phyloP scores from a whole-genome alignment of 2,113 vertebrate species.

The Antennarius striatus region DNA sequence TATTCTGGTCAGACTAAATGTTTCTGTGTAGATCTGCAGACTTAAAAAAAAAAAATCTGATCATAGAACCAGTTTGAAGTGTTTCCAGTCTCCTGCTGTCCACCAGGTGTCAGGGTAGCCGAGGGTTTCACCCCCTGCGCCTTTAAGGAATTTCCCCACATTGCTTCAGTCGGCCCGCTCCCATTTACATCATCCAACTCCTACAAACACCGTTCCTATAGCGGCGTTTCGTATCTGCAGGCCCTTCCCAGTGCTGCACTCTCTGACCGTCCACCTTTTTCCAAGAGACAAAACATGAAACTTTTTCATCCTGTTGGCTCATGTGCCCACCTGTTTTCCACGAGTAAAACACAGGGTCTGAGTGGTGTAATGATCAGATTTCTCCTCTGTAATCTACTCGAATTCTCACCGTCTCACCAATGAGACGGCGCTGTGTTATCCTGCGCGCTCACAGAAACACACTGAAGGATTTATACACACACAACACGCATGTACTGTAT shows the following conservation, averaged over 20 bases:
- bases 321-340: constrained; percentile 77
- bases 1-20: neutral
- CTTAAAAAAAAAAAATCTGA: neutral
- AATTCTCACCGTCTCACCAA: constrained; percentile 70
- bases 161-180: constrained; percentile 16
- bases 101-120: constrained; percentile 74
- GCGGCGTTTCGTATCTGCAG: constrained; percentile 38
- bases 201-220: constrained; percentile 25
- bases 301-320: constrained; percentile 69
- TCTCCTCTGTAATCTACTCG: constrained; percentile 81
- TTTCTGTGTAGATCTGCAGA: neutral
- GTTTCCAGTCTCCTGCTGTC: constrained; percentile 38
- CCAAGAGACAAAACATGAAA: constrained; percentile 56
- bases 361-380: constrained; percentile 75
- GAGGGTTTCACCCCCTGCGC: constrained; percentile 1
- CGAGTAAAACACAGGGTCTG: constrained; percentile 76
- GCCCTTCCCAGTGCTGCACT: constrained; percentile 67
- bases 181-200: constrained; percentile 43
- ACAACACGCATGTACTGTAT: neutral
- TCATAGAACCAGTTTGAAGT: neutral
- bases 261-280: constrained; percentile 67
- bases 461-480: neutral
- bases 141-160: constrained; percentile 23
- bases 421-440: constrained; percentile 48
- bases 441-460: constrained; percentile 17